Evolutionary conservation across 1,140 invertebrate species (phyloP), one percentile per base, ranked within the genome.

Genomic region (Plodia interpunctella): DNA sequence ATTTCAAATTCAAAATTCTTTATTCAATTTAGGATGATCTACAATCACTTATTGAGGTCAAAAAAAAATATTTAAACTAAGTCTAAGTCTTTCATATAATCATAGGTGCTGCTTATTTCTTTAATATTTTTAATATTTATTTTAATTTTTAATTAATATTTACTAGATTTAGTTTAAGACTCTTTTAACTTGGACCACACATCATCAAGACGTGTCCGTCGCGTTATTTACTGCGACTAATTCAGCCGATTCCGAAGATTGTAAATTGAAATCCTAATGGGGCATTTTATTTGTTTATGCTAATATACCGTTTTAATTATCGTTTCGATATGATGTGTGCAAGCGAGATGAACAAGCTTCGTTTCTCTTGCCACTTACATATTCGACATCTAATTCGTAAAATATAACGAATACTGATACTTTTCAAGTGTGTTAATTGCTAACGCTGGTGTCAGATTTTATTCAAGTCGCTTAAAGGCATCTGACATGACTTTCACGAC

Each of bases 221-320:
- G 68, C 81, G 86, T 87, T 87, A 89, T 89, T 89, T 89, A 89
- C 80, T 82, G 83, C 87, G 80, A 85, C 84, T 85, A 89, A 89
- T 87, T 83, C 72, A 83, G 87, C 78, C 78, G 83, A 83, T 86
- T 86, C 79, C 76, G 76, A 83, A 80, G 76, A 87, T 87, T 87
- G 84, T 89, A 89, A 89, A 89, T 87, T 87, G 87, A 87, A 87
- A 85, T 84, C 80, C 72, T 87, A 89, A 89, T 87, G 84, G 79
- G 77, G 64, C 76, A 79, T 89, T 89, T 89, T 89, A 87, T 89
- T 89, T 89, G 84, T 89, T 87, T 89, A 89, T 89, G 84, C 84
- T 87, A 89, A 89, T 87, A 76, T 74, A 66, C 68, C 72, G 76
- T 79, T 89, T 89, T 87, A 89, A 89, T 89, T 85, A 87, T 60